These are phyloP conservation scores for Herminia tarsipennalis DNA, from an alignment of 2,888 invertebrate species.

Conservation along the genomic window DNA sequence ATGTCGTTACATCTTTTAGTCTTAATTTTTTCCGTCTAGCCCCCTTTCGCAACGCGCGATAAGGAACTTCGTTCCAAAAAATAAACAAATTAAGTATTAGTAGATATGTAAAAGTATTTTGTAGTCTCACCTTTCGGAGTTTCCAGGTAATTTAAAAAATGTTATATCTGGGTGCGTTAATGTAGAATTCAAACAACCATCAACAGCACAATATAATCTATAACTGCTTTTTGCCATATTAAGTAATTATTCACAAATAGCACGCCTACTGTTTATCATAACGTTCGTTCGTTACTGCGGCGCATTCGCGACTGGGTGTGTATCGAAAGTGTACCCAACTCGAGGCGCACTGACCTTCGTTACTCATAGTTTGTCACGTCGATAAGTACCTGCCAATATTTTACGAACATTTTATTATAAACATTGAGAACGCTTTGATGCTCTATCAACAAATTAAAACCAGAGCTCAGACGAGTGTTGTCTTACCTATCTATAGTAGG, in stretches of 20 bases:
- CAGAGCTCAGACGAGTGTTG: not conserved
- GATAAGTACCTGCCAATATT: constrained; percentile 28
- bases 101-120: not conserved
- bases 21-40: too few species aligned
- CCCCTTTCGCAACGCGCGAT: too few species aligned
- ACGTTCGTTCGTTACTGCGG: too few species aligned
- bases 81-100: too few species aligned
- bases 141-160: constrained; percentile 1
- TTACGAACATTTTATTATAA: constrained; percentile 33
- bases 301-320: too few species aligned
- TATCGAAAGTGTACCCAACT: too few species aligned
- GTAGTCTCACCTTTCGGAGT: not conserved
- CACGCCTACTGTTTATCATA: too few species aligned
- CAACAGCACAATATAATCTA: not conserved
- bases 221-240: too few species aligned
- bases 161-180: not conserved
- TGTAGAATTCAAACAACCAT: not conserved
- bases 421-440: constrained; percentile 36
- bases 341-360: constrained; percentile 62
- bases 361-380: constrained; percentile 33
- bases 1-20: too few species aligned
- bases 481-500: not conserved
- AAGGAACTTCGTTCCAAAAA: too few species aligned
- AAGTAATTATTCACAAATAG: too few species aligned
- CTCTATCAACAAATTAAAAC: constrained; percentile 14